These are phyloP conservation scores for Amphimallon solstitiale DNA, from an alignment of 2,888 invertebrate species.

Conservation along the genomic window DNA sequence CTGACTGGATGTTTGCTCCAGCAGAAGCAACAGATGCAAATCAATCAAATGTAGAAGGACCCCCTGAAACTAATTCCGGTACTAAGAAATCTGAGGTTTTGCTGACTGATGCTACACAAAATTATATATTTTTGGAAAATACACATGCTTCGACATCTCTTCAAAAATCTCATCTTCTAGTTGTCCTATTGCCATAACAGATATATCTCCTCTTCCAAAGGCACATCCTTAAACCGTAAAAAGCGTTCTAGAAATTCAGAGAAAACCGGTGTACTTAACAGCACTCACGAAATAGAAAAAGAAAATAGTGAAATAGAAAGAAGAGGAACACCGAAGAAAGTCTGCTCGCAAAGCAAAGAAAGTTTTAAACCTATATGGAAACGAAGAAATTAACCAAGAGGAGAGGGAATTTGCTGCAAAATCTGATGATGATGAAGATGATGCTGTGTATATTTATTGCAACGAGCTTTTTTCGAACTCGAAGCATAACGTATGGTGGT, in stretches of 20 bases:
- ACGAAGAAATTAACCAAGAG: too few relatives aligned
- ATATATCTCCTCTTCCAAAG: not conserved
- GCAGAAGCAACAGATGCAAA: not conserved
- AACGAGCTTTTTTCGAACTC: conserved; percentile 13
- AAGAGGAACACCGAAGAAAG: conserved; percentile 13
- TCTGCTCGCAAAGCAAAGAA: not conserved
- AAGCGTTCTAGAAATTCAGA: not conserved
- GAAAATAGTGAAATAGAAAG: conserved; percentile 24
- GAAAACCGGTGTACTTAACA: not conserved
- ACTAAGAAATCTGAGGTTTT: not conserved
- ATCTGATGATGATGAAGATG: not conserved
- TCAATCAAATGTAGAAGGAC: not conserved
- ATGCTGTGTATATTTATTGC: not conserved
- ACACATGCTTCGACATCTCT: not conserved
- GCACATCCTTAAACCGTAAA: not conserved
- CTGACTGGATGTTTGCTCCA: too few relatives aligned
- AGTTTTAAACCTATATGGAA: not conserved
- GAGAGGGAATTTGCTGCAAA: conserved; percentile 11
- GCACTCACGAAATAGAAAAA: too few relatives aligned
- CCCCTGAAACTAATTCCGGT: not conserved
- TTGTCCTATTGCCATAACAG: not conserved
- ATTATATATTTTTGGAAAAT: not conserved
- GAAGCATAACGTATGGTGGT: too few relatives aligned
- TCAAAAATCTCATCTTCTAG: not conserved
- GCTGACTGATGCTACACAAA: not conserved